Evolutionary conservation across 2,797 vertebrate genomes (phyloP).

Genomic region (Pantherophis alleghaniensis): DNA sequence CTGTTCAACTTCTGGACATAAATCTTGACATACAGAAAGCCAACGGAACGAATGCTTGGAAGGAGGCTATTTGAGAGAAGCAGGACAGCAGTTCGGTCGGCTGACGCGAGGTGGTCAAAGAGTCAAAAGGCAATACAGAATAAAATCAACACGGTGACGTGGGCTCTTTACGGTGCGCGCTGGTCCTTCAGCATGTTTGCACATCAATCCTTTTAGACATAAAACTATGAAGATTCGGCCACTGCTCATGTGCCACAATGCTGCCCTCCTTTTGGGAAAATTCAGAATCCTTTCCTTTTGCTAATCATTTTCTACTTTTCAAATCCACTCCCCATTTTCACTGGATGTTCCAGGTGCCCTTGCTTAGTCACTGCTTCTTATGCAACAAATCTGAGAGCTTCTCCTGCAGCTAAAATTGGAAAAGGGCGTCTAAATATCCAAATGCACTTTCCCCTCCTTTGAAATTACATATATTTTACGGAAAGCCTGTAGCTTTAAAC

Average conservation of each 20-base stretch:
- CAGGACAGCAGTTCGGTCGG: not conserved
- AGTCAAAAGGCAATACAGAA: not conserved
- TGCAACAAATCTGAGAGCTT: not conserved
- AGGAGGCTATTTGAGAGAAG: not conserved
- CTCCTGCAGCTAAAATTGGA: not conserved
- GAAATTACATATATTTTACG: conserved; percentile 20
- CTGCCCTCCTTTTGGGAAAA: conserved; percentile 68
- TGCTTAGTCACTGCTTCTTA: not conserved
- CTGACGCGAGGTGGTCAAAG: not conserved
- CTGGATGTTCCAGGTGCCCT: not conserved
- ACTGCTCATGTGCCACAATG: conserved; percentile 70
- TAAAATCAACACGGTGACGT: not conserved
- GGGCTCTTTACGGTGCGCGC: not conserved
- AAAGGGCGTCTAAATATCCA: not conserved
- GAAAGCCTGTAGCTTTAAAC: not conserved
- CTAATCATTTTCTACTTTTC: not conserved
- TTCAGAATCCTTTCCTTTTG: not conserved
- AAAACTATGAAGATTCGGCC: not conserved
- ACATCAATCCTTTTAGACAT: not conserved
- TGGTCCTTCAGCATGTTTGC: not conserved
- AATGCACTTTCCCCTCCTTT: not conserved
- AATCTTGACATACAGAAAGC: not conserved
- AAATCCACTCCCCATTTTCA: not conserved
- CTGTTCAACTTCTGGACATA: not conserved
- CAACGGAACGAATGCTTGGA: not conserved